These are phyloP conservation scores for Danio jaintianensis DNA, from an alignment of 2,797 vertebrate species.

Conservation along the genomic window DNA sequence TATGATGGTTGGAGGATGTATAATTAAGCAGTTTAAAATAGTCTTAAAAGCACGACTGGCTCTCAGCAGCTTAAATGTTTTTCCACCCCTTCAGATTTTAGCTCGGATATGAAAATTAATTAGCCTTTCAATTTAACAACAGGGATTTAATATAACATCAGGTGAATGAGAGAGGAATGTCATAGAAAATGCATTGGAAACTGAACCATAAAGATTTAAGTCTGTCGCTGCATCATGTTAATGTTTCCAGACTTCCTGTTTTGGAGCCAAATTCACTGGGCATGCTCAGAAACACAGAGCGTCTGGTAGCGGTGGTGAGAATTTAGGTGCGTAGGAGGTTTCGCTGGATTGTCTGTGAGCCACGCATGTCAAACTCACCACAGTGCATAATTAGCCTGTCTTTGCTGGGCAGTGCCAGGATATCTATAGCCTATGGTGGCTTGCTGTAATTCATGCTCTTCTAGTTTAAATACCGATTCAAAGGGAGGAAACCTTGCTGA, in stretches of 20 bases:
- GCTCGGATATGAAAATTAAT: neutral
- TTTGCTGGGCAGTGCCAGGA: constrained; percentile 41
- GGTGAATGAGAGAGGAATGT: neutral
- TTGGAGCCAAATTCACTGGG: constrained; percentile 31
- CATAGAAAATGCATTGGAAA: neutral
- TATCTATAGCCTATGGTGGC: constrained; percentile 55
- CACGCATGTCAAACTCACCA: constrained; percentile 48
- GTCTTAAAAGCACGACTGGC: constrained; percentile 16
- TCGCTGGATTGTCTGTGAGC: constrained; percentile 26
- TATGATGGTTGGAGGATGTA: constrained; percentile 26
- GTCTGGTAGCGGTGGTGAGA: constrained; percentile 31
- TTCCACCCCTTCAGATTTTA: constrained; percentile 16
- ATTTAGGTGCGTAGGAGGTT: constrained; percentile 1
- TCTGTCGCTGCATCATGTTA: neutral
- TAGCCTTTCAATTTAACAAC: neutral
- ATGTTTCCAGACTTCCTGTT: constrained; percentile 26
- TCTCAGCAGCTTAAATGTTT: neutral
- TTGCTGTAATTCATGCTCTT: constrained; percentile 53
- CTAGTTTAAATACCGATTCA: constrained; percentile 33
- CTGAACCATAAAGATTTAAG: neutral
- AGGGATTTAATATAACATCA: neutral
- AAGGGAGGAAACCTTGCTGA: constrained; percentile 25
- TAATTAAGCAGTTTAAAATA: constrained; percentile 22
- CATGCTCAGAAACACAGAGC: constrained; percentile 44
- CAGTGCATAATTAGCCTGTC: constrained; percentile 54